These are phyloP conservation scores for Aurelia aurita DNA, from an alignment of 30 jellyfish, hydroid and myxozoan species.

Conservation along the genomic window DNA sequence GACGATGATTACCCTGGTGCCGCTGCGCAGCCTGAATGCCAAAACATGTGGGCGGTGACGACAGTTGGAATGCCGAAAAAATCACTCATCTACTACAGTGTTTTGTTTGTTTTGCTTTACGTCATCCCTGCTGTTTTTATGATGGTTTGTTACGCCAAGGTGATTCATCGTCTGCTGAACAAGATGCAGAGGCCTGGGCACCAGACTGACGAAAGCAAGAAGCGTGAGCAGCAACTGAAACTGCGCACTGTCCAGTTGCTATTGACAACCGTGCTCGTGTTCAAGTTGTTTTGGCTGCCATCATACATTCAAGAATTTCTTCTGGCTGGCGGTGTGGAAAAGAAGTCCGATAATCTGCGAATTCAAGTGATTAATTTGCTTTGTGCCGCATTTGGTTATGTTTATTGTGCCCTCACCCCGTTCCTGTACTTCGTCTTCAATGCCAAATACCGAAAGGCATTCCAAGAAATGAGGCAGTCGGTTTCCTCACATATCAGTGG, in stretches of 20 bases:
- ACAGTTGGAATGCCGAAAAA: constrained; percentile 52
- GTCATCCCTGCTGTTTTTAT: constrained; percentile 23
- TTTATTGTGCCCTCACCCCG: constrained; percentile 65
- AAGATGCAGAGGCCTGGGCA: constrained; percentile 68
- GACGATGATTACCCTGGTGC: constrained; percentile 71
- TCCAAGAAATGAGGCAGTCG: background rate
- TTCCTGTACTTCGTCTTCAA: constrained; percentile 43
- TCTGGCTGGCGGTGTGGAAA: constrained; percentile 62
- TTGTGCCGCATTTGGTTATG: constrained; percentile 52
- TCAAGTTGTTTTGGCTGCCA: constrained; percentile 75
- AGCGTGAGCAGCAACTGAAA: constrained; percentile 9
- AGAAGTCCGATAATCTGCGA: constrained; percentile 4
- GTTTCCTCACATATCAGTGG: too few species aligned
- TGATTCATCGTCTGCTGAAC: constrained; percentile 17
- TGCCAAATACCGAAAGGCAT: constrained; percentile 34
- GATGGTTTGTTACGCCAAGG: constrained; percentile 13
- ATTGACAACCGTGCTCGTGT: constrained; percentile 36
- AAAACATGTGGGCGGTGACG: constrained; percentile 73
- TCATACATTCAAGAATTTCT: constrained; percentile 69
- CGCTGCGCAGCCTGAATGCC: constrained; percentile 73
- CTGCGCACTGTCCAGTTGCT: constrained; percentile 64
- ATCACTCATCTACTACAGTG: constrained; percentile 35
- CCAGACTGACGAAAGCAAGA: constrained; percentile 59
- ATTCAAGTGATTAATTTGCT: constrained; percentile 60
- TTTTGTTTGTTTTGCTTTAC: constrained; percentile 47